These are phyloP conservation scores for Ormyrus labotus DNA, from an alignment of 2,888 invertebrate species.

Conservation along the genomic window DNA sequence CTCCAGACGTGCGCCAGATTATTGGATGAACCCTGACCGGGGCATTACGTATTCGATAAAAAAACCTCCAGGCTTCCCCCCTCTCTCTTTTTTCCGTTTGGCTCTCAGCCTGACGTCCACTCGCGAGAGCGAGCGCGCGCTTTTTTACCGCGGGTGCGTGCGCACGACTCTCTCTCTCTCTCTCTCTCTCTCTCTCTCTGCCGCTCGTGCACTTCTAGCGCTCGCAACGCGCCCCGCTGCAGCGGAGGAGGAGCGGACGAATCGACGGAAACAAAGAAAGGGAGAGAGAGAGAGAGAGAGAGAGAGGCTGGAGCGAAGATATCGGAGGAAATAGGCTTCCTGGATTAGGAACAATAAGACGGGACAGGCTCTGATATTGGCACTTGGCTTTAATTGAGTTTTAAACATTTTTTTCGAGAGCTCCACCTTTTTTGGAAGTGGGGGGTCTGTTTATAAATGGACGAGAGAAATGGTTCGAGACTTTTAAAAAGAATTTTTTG, in stretches of 20 bases:
- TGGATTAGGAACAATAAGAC: too few relatives aligned
- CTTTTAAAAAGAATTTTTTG: too few relatives aligned
- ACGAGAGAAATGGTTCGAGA: too few relatives aligned
- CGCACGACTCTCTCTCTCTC: constrained; percentile 50
- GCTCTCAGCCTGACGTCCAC: constrained; percentile 5
- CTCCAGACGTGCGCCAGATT: constrained; percentile 70
- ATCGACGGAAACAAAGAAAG: constrained; percentile 48
- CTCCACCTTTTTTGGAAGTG: too few relatives aligned
- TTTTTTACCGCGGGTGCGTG: constrained; percentile 60
- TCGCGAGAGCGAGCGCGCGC: constrained; percentile 48
- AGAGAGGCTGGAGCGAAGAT: too few relatives aligned
- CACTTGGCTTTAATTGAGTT: too few relatives aligned
- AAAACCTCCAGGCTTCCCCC: constrained; percentile 26
- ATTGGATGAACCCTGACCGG: constrained; percentile 72
- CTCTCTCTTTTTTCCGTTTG: constrained; percentile 7
- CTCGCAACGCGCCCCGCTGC: background rate
- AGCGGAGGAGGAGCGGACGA: constrained; percentile 1
- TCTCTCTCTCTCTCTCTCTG: background rate
- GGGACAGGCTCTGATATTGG: too few relatives aligned
- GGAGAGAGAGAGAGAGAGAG: constrained; percentile 5
- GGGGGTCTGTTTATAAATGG: too few relatives aligned
- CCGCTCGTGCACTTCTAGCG: constrained; percentile 30
- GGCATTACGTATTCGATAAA: constrained; percentile 72
- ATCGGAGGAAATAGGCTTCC: too few relatives aligned
- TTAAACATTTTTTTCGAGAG: too few relatives aligned